These are phyloP conservation scores for Leucopsar rothschildi DNA, from an alignment of 2,113 vertebrate genomes.

Conservation along the genomic window DNA sequence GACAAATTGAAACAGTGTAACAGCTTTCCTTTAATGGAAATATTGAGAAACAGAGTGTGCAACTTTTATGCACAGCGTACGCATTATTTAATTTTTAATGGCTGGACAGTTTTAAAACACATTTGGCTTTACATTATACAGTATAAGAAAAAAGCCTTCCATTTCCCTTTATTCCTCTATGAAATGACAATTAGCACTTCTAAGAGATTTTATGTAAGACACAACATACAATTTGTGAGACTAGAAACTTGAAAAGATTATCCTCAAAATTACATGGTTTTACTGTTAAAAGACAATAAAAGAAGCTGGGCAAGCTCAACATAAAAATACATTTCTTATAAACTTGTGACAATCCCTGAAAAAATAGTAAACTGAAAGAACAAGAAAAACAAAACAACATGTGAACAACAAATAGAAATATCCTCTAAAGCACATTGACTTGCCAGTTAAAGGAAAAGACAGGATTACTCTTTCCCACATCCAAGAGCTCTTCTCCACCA, in stretches of 20 bases:
- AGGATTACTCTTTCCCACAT: neutral
- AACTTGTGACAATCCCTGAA: neutral
- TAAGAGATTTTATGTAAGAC: neutral
- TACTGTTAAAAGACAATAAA: neutral
- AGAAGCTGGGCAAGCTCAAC: neutral
- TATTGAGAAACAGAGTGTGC: neutral
- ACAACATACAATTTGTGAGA: neutral
- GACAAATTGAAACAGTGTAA: neutral
- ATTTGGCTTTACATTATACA: neutral
- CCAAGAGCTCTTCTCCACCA: neutral
- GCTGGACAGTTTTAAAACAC: neutral
- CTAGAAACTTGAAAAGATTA: neutral
- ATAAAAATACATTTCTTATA: neutral
- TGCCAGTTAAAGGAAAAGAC: neutral
- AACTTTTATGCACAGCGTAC: neutral
- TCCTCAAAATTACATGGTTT: neutral
- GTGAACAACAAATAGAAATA: neutral
- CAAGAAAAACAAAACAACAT: neutral
- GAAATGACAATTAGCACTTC: neutral
- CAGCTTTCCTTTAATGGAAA: neutral
- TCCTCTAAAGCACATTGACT: neutral
- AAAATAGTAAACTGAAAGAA: neutral
- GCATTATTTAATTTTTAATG: neutral
- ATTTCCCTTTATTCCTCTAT: neutral
- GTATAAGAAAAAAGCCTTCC: neutral